Evolutionary conservation across 2,888 invertebrate genomes (phyloP).

Genomic region (Pachymerium ferrugineum): DNA sequence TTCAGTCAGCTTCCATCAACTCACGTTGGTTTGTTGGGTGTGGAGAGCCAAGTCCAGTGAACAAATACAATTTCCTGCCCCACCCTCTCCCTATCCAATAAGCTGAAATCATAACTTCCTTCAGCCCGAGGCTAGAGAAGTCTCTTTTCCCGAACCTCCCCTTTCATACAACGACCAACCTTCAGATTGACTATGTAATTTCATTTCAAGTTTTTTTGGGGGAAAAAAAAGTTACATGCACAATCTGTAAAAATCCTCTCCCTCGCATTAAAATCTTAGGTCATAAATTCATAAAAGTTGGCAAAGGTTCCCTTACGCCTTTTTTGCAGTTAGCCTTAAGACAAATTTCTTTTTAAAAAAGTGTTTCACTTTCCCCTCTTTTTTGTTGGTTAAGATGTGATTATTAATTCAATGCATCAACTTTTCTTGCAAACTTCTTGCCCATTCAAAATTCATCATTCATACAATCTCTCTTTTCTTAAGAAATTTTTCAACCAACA

Average conservation of each 20-base stretch:
- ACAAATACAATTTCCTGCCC: conserved; percentile 15
- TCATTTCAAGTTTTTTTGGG: background rate
- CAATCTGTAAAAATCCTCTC: background rate
- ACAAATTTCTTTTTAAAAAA: background rate
- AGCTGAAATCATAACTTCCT: conserved; percentile 19
- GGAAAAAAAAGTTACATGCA: background rate
- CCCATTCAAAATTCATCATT: conserved; percentile 12
- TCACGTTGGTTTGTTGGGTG: too few relatives aligned
- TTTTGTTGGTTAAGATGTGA: background rate
- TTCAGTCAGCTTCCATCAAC: conserved; percentile 1
- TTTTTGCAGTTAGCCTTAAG: background rate
- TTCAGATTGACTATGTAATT: background rate
- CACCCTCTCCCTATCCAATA: background rate
- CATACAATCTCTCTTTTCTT: background rate
- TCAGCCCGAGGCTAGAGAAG: background rate
- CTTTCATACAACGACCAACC: background rate
- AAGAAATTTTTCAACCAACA: background rate
- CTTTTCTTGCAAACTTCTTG: background rate
- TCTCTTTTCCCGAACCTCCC: background rate
- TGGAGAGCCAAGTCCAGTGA: conserved; percentile 1
- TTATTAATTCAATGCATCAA: conserved; percentile 6
- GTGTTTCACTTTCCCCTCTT: background rate
- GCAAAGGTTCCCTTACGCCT: background rate
- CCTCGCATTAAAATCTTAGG: too few relatives aligned
- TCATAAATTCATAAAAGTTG: conserved; percentile 7